These are phyloP conservation scores for Drosophila hamatofila DNA, from an alignment of 2,888 invertebrate genomes.

Conservation along the genomic window DNA sequence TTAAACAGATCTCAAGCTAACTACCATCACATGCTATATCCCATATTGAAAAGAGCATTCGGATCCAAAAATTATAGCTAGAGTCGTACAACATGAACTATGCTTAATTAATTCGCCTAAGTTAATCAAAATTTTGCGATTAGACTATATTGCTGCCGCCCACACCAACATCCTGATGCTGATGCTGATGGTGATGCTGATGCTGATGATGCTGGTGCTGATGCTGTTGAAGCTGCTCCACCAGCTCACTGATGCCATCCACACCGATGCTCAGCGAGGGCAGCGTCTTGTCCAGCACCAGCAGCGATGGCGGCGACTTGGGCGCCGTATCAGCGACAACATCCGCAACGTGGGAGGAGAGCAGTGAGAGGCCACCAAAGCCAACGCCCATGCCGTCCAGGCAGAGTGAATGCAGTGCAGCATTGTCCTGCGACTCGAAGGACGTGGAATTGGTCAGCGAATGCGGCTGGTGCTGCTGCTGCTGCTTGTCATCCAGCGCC, in stretches of 20 bases:
- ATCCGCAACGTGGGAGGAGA: slow-evolving; percentile 54
- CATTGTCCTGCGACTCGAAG: slow-evolving; percentile 35
- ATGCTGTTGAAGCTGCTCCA: slow-evolving; percentile 79
- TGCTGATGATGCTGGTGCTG: background rate
- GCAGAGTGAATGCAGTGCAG: slow-evolving; percentile 62
- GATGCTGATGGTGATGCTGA: slow-evolving; percentile 13
- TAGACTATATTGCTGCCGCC: slow-evolving; percentile 26
- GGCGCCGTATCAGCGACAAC: slow-evolving; percentile 40
- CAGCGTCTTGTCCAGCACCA: slow-evolving; percentile 84
- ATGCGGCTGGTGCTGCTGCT: slow-evolving; percentile 6
- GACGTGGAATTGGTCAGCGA: slow-evolving; percentile 30
- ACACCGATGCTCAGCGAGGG: slow-evolving; percentile 82
- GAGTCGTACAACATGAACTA: slow-evolving; percentile 53
- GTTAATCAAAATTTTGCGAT: background rate
- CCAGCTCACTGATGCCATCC: slow-evolving; percentile 83
- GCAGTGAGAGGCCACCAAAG: slow-evolving; percentile 59
- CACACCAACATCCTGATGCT: slow-evolving; percentile 32
- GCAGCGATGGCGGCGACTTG: slow-evolving; percentile 81
- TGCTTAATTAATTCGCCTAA: slow-evolving; percentile 51
- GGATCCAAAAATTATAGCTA: slow-evolving; percentile 26
- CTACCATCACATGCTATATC: background rate
- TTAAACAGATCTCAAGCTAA: background rate
- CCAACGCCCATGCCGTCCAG: slow-evolving; percentile 67
- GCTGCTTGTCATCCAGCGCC: slow-evolving; percentile 71
- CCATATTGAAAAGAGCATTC: slow-evolving; percentile 24